Evolutionary conservation across 2,113 vertebrate species (phyloP).

Genomic region (Butorides virescens): DNA sequence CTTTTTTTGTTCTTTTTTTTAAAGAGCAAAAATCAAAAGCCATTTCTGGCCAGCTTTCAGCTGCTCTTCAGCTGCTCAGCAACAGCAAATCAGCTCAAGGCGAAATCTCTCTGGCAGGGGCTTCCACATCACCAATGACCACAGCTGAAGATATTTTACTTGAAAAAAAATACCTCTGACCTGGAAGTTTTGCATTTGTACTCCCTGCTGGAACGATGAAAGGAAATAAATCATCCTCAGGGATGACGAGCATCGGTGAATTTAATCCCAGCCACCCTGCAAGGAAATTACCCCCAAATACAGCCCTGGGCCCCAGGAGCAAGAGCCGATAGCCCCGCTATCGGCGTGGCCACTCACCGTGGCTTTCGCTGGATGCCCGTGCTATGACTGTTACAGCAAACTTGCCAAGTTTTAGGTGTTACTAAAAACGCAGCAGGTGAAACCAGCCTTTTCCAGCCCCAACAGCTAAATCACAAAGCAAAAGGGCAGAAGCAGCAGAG

Average conservation of each 20-base stretch:
- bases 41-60: background rate
- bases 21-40: background rate
- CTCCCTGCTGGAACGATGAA: background rate
- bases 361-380: accelerated
- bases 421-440: background rate
- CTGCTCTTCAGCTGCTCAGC: slow-evolving; percentile 11
- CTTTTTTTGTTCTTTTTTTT: background rate
- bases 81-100: background rate
- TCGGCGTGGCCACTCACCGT: accelerated
- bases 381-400: background rate
- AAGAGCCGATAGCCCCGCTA: background rate
- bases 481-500: background rate
- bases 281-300: background rate
- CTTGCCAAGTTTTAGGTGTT: background rate
- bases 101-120: background rate
- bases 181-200: background rate
- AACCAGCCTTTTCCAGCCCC: background rate
- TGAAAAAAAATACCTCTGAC: background rate
- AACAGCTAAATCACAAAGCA: background rate
- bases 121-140: background rate
- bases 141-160: background rate
- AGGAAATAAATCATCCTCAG: background rate
- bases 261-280: background rate
- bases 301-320: background rate
- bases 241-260: background rate